phyloP scores from a whole-genome alignment of 2,888 invertebrate genomes.

The Drosophila flavopinicola region DNA sequence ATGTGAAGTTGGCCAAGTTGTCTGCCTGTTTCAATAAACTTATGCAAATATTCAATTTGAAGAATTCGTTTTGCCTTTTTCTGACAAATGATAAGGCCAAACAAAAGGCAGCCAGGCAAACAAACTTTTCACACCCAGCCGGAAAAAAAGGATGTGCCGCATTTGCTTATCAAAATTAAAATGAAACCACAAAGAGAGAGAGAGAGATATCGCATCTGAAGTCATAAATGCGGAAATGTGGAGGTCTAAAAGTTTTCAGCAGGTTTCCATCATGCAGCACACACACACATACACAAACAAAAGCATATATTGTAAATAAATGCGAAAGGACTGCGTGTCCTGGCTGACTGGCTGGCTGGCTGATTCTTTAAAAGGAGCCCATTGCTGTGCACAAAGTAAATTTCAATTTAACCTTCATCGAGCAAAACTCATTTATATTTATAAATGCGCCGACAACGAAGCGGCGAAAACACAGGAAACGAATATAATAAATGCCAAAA shows the following conservation, averaged over 20 bases:
- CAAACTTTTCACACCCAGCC: constrained; percentile 71
- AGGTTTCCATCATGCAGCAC: constrained; percentile 58
- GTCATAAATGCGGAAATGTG: constrained; percentile 53
- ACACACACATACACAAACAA: constrained; percentile 6
- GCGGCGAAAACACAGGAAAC: constrained; percentile 46
- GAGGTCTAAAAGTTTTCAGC: constrained; percentile 60
- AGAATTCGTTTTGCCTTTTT: constrained; percentile 53
- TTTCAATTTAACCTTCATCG: constrained; percentile 83
- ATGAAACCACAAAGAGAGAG: constrained; percentile 52
- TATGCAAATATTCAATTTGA: constrained; percentile 78
- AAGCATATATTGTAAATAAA: constrained; percentile 2
- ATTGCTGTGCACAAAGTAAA: constrained; percentile 59
- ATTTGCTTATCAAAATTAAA: constrained; percentile 76
- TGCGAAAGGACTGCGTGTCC: constrained; percentile 25
- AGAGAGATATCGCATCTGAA: not conserved
- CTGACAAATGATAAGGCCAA: constrained; percentile 78
- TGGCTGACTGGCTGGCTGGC: constrained; percentile 6
- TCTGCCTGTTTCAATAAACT: constrained; percentile 71
- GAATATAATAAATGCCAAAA: constrained; percentile 69
- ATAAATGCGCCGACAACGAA: constrained; percentile 81
- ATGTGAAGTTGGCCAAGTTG: constrained; percentile 25
- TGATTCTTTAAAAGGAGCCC: constrained; percentile 43
- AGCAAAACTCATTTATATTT: constrained; percentile 84
- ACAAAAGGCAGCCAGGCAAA: constrained; percentile 71
- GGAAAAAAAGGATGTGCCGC: constrained; percentile 59